Evolutionary conservation across 2,888 invertebrate genomes (phyloP).

Genomic region (Spilosoma lubricipeda): DNA sequence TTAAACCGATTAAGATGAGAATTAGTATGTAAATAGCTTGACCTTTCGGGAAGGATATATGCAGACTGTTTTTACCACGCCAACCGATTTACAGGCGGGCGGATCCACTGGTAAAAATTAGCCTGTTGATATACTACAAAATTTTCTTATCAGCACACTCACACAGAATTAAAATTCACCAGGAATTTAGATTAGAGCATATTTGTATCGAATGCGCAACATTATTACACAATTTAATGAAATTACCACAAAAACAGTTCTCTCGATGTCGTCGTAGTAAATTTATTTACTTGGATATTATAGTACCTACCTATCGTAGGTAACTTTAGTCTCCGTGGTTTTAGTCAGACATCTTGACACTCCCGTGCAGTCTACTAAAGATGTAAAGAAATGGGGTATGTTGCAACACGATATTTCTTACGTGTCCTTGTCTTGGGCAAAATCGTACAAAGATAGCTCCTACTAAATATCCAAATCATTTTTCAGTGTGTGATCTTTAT

Average conservation of each 20-base stretch:
- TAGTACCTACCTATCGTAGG: neutral
- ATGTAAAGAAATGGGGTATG: neutral
- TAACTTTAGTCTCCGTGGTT: neutral
- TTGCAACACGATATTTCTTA: neutral
- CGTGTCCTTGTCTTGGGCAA: neutral
- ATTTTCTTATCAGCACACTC: neutral
- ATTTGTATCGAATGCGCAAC: neutral
- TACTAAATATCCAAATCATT: neutral
- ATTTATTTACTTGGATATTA: neutral
- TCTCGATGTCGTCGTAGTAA: neutral
- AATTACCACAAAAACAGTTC: neutral
- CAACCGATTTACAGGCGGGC: too few relatives aligned
- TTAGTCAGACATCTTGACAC: neutral
- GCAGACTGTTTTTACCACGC: too few relatives aligned
- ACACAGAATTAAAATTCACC: neutral
- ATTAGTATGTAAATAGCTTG: too few relatives aligned
- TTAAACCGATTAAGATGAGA: too few relatives aligned
- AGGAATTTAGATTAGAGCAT: neutral
- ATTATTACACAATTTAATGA: neutral
- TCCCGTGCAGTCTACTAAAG: neutral
- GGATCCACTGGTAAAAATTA: too few relatives aligned
- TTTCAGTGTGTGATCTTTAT: neutral
- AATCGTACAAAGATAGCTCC: neutral
- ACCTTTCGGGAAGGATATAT: too few relatives aligned
- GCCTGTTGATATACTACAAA: neutral